Evolutionary conservation across 2,113 vertebrate genomes (phyloP), one percentile per base, ranked within the genome.

Genomic region (Anser brachyrhynchus): DNA sequence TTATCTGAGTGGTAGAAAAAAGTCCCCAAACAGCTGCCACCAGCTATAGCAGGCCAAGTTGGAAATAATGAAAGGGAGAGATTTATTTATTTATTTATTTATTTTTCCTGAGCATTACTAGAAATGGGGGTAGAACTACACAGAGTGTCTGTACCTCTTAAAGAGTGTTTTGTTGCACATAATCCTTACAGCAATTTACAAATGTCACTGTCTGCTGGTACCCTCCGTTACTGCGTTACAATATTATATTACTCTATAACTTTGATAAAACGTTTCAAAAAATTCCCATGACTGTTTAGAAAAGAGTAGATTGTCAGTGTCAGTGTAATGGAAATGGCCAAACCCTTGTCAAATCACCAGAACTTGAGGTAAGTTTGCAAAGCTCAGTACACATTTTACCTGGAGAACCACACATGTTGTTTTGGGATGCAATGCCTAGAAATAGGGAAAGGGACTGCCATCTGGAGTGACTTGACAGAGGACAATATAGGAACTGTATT

Each of bases 11-110:
- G 88, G 70, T 94, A 89, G 87, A 94, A 89, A 95, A 79, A 79
- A 31, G 70, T 96, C 95, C 92, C 96, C 44, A 89, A 96, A 96
- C 95, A 97, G 95, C 96, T 96, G 96, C 91, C 89, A 96, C 93
- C 77, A 94, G 84, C 91, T 92, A 81, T 66, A 96, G 81, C 87
- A 93, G 96, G 71, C 95, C 92, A 96, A 96, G 77, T 72, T 70
- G 76, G 84, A 94, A 87, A 93, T 94, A 97, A 96, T 70, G 92
- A 87, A 96, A 87, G 7, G 37, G 89, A 88, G 44, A 64, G 3
- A 31, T 76, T 76, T 46, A 37, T 35, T 23, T 25, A 9, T 41
- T 61, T 61, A 16, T 26, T 29, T 59, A 57, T 69, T 64, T 72
- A 37, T 61, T 64, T 65, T 26, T 16, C 44, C 28, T 62, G 5